Evolutionary conservation across 2,888 invertebrate species (phyloP).

Genomic region (Drosophila lacicola): DNA sequence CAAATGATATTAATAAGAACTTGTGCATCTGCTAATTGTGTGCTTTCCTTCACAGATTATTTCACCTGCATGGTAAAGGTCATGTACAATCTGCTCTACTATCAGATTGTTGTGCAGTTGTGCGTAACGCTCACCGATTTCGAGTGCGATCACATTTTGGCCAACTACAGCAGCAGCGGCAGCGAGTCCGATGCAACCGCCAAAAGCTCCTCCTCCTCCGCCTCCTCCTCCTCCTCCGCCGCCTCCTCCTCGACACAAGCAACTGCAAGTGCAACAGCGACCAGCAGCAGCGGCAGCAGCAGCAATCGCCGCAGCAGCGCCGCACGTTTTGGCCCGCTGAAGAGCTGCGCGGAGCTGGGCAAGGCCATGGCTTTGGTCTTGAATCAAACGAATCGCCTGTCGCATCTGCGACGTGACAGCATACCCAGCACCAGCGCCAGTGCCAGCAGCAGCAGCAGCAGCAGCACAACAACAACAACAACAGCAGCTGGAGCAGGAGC

Average conservation of each 20-base stretch:
- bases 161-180: constrained; percentile 63
- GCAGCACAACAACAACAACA: constrained; percentile 5
- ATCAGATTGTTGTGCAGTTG: constrained; percentile 94
- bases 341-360: constrained; percentile 79
- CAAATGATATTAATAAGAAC: too few relatives aligned
- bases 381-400: constrained; percentile 81
- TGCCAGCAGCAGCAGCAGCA: constrained; percentile 9
- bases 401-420: constrained; percentile 82
- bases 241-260: background rate
- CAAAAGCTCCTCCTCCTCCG: constrained; percentile 4
- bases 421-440: constrained; percentile 69
- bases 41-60: constrained; percentile 88
- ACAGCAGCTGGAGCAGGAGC: background rate
- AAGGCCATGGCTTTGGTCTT: constrained; percentile 84
- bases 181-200: constrained; percentile 7
- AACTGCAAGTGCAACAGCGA: background rate
- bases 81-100: constrained; percentile 94
- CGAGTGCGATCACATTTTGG: constrained; percentile 87
- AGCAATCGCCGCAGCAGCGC: constrained; percentile 61
- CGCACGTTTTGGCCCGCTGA: constrained; percentile 32
- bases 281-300: constrained; percentile 2
- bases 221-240: background rate
- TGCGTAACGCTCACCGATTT: constrained; percentile 89
- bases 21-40: background rate
- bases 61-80: constrained; percentile 95